Evolutionary conservation across 2,888 invertebrate species (phyloP).

Genomic region (Tetragnatha montana): DNA sequence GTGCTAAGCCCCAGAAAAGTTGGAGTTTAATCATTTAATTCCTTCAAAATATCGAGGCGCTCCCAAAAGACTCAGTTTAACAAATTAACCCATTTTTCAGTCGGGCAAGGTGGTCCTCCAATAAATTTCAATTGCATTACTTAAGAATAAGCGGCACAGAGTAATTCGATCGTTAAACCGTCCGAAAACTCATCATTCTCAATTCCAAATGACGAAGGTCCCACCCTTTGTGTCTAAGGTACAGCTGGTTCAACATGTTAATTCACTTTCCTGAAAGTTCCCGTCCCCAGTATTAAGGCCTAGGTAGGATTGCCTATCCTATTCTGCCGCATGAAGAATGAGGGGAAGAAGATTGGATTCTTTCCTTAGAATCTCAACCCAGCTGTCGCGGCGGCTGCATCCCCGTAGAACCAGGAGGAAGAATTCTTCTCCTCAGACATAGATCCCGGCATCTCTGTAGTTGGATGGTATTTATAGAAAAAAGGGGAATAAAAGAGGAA

Average conservation of each 20-base stretch:
- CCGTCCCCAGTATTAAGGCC: constrained; percentile 42
- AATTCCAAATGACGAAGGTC: not conserved
- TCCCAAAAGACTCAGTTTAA: not conserved
- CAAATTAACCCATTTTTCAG: not conserved
- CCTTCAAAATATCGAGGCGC: not conserved
- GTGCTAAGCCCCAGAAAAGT: not conserved
- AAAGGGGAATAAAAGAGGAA: constrained; percentile 15
- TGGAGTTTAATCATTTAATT: not conserved
- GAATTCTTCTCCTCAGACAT: constrained; percentile 41
- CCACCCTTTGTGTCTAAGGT: constrained; percentile 37
- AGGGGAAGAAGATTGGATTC: constrained; percentile 54
- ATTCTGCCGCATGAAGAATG: constrained; percentile 59
- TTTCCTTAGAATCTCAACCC: constrained; percentile 53
- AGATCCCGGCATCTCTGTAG: constrained; percentile 51
- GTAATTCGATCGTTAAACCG: not conserved
- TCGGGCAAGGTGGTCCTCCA: not conserved
- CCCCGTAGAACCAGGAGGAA: constrained; percentile 32
- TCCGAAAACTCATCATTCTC: constrained; percentile 23
- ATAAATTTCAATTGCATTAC: not conserved
- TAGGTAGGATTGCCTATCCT: constrained; percentile 39
- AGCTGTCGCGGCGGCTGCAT: constrained; percentile 51
- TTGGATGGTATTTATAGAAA: constrained; percentile 55
- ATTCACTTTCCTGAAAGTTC: constrained; percentile 45
- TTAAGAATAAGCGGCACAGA: not conserved
- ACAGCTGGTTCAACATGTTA: constrained; percentile 52